Conservation (phyloP, 1,140 invertebrate species). For the Microvelia longipes region DNA sequence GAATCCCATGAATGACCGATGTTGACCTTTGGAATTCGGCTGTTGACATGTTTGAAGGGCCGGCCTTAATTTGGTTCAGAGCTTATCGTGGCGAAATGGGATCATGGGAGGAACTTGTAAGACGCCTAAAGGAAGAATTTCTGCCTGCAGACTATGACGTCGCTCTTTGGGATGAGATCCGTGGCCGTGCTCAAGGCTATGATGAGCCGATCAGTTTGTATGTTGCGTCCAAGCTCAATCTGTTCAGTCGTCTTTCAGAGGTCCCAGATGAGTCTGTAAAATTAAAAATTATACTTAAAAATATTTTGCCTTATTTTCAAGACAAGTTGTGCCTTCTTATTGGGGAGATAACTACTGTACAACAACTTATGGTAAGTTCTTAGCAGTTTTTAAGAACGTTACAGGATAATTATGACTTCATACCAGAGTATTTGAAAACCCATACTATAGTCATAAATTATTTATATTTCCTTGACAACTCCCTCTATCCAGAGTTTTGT, state of each 20-base stretch:
- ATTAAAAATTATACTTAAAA: no score
- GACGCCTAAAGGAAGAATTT: neutral
- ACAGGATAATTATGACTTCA: no score
- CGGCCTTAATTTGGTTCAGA: neutral
- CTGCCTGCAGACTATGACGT: conserved; percentile 20
- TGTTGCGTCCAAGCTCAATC: conserved; percentile 23
- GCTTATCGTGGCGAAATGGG: neutral
- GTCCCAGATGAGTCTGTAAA: conserved; percentile 19
- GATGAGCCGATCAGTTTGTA: conserved; percentile 23
- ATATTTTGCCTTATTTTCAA: no score
- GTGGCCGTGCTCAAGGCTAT: conserved; percentile 21
- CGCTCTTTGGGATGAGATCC: conserved; percentile 23
- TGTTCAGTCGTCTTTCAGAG: conserved; percentile 23
- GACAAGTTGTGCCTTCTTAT: no score
- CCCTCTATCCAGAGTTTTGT: no score
- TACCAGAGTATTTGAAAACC: no score
- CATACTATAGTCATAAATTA: no score
- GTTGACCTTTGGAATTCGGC: conserved; percentile 1
- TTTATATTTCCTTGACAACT: no score
- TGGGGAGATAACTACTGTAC: no score
- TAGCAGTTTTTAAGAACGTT: no score
- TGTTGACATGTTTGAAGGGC: neutral
- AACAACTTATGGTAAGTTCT: no score
- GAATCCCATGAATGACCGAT: no score
- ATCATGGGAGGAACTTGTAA: neutral